Evolutionary conservation across 2,888 invertebrate species (phyloP).

Genomic region (Cosmia pyralina): DNA sequence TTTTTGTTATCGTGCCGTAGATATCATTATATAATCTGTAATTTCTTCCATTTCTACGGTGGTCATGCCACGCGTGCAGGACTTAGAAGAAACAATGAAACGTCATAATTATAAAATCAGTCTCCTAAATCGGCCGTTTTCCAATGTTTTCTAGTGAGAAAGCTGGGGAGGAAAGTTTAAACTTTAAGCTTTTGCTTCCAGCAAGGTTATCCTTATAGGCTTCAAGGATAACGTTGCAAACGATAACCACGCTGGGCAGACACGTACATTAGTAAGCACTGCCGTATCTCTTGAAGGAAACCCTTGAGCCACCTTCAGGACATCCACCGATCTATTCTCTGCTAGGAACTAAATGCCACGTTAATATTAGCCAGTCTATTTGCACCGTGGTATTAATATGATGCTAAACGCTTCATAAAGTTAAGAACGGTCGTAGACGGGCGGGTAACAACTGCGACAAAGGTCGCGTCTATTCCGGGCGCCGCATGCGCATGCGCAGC

Average conservation of each 20-base stretch:
- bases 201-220: not conserved
- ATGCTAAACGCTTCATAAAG: conserved; percentile 45
- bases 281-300: not conserved
- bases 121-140: too few relatives aligned
- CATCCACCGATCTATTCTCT: conserved; percentile 37
- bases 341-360: conserved; percentile 38
- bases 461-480: conserved; percentile 64
- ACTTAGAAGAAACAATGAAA: too few relatives aligned
- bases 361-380: conserved; percentile 54
- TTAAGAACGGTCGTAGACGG: conserved; percentile 45
- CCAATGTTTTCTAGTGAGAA: too few relatives aligned
- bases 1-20: not conserved
- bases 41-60: not conserved
- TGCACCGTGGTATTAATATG: conserved; percentile 49
- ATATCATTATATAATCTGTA: not conserved
- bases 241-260: not conserved
- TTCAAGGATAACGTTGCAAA: not conserved
- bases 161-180: not conserved
- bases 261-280: not conserved
- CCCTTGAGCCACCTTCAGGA: conserved; percentile 17
- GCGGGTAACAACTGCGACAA: conserved; percentile 58
- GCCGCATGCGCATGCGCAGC: conserved; percentile 39
- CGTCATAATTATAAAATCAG: too few relatives aligned
- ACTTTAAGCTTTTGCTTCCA: not conserved
- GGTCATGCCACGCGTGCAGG: not conserved